Conservation (phyloP, 2,113 vertebrate genomes). For the Himantopus leucocephalus region DNA sequence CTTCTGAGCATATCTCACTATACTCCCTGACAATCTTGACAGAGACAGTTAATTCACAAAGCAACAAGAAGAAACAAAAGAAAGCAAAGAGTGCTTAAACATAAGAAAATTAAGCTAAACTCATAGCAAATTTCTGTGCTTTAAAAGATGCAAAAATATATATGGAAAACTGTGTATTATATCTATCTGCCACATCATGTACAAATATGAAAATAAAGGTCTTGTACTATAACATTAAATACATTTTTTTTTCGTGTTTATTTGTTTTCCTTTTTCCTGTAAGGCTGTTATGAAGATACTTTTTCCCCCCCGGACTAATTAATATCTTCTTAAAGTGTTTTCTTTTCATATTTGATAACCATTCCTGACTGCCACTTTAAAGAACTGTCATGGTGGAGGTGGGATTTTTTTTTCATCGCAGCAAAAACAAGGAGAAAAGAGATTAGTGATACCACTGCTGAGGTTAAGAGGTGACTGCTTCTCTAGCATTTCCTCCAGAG, state of each 20-base stretch:
- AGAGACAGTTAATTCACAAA: background rate
- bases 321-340: background rate
- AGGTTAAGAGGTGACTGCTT: background rate
- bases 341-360: background rate
- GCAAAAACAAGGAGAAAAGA: background rate
- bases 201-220: background rate
- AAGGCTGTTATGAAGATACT: background rate
- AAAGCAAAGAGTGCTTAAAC: background rate
- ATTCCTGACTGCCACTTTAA: background rate
- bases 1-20: background rate
- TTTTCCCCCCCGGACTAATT: background rate
- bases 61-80: background rate
- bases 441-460: background rate
- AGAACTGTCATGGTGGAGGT: background rate
- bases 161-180: background rate
- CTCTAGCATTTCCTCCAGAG: background rate
- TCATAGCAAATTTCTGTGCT: background rate
- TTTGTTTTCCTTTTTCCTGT: background rate
- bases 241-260: rapidly evolving
- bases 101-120: background rate
- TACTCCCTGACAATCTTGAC: background rate
- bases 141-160: background rate
- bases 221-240: background rate
- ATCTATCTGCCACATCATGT: background rate
- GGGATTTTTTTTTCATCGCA: background rate